Evolutionary conservation across 2,888 invertebrate species (phyloP).

Genomic region (Orthosia gothica): DNA sequence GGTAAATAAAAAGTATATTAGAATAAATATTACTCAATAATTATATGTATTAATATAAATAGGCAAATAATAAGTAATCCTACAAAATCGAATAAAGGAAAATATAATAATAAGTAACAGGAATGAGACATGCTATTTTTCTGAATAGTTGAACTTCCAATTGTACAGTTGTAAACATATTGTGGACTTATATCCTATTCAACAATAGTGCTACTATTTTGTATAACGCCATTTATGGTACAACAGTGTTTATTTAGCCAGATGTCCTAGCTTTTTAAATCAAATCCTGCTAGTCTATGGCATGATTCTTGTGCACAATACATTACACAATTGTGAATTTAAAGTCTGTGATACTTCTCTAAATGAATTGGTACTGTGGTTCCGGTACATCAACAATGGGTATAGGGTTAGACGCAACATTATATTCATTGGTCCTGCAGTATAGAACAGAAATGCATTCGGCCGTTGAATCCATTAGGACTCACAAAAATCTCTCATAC

Average conservation of each 20-base stretch:
- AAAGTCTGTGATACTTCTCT: conserved; percentile 65
- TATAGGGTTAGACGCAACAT: conserved; percentile 43
- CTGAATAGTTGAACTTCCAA: conserved; percentile 1
- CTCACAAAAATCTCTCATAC: neutral
- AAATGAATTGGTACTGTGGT: conserved; percentile 72
- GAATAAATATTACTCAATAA: neutral
- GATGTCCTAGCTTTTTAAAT: conserved; percentile 43
- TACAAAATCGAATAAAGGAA: neutral
- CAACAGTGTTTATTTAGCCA: conserved; percentile 21
- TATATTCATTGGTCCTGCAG: conserved; percentile 34
- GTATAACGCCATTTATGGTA: neutral
- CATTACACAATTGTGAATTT: conserved; percentile 66
- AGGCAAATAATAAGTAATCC: neutral
- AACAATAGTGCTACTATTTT: neutral
- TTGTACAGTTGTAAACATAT: neutral
- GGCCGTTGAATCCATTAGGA: conserved; percentile 5
- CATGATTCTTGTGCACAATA: conserved; percentile 60
- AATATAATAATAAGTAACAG: no score
- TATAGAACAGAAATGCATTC: conserved; percentile 47
- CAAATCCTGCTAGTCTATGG: conserved; percentile 45
- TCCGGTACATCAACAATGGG: conserved; percentile 69
- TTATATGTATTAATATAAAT: neutral
- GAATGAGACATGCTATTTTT: no score
- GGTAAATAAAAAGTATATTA: neutral
- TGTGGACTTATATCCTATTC: neutral